Evolutionary conservation across 2,888 invertebrate genomes (phyloP).

Genomic region (Gerris lacustris): DNA sequence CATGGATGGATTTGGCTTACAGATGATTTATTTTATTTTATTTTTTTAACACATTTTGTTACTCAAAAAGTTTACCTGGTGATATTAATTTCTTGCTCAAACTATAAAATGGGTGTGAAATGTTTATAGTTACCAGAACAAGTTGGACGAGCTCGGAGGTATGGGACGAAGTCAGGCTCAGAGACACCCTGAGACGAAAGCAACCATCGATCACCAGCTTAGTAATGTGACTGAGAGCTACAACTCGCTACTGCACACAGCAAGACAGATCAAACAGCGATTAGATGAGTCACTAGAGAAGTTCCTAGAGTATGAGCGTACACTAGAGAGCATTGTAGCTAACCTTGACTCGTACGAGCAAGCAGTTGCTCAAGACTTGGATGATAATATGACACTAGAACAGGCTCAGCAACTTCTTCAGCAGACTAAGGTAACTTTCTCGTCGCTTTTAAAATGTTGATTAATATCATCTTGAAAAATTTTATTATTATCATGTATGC

Average conservation of each 20-base stretch:
- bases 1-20: too few species aligned
- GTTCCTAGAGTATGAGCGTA: slow-evolving; percentile 87
- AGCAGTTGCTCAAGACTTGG: slow-evolving; percentile 58
- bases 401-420: slow-evolving; percentile 61
- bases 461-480: too few species aligned
- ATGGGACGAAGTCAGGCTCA: slow-evolving; percentile 76
- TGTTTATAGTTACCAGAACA: slow-evolving; percentile 52
- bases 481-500: too few species aligned
- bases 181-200: slow-evolving; percentile 63
- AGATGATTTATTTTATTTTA: too few species aligned
- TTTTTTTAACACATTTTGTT: too few species aligned
- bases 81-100: too few species aligned
- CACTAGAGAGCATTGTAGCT: slow-evolving; percentile 67
- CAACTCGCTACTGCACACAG: slow-evolving; percentile 74
- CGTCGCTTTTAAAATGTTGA: slow-evolving; percentile 29
- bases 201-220: slow-evolving; percentile 70
- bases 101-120: too few species aligned
- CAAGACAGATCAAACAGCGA: slow-evolving; percentile 78
- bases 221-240: slow-evolving; percentile 89
- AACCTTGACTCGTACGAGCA: slow-evolving; percentile 66
- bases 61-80: too few species aligned
- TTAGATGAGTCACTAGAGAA: slow-evolving; percentile 77
- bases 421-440: slow-evolving; percentile 51
- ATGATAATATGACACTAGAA: slow-evolving; percentile 59
- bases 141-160: slow-evolving; percentile 65